Base-by-base conservation (phyloP, 2,113 vertebrate species). In the Paramormyrops kingsleyae region DNA sequence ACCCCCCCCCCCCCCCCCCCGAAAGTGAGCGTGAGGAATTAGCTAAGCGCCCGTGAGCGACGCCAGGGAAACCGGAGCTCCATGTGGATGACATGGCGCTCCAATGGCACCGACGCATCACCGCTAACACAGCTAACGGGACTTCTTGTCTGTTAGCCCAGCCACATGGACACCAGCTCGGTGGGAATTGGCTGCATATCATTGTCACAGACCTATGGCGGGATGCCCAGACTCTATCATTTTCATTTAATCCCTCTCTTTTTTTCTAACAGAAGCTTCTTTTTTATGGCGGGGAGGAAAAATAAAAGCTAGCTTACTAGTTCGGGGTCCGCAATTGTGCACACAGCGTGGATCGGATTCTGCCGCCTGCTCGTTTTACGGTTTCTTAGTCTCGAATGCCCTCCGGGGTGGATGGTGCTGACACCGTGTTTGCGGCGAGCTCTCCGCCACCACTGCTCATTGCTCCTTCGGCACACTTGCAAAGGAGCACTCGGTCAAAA, bases 101-200 rank as follows among this genome's bases (percentile, higher is more conserved):
- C 39, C 15, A 59, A 62, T n/a, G 44, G 80, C 80, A 53, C 80
- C 80, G 44, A 31, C 74, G 47, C 52, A 62, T 31, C 31, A 39
- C 49, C 35, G 35, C 77, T 27, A 56, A 13, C 88, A 80, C 77
- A 42, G 49, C 42, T 84, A 52, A 21, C 80, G 0, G 77, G 89
- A 13, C 88, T 52, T 84, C 50, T 84, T 52, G 9, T 19, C 13
- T 56, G 31, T 52, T 84, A 84, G 52, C 77, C 89, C 49, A 35
- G 39, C 89, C 80, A 83, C 89, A 59, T 53, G 35, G 89, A 85
- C 89, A 59, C 49, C 77, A 85, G 89, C 27, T 89, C 89, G n/a
- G 52, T 89, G 80, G 80, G 89, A 89, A 59, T 42, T 89, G 80
- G 39, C 89, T 47, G 89, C 89, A 89, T 89, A 89, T 89, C 89